Evolutionary conservation across 2,797 vertebrate species (phyloP).

Genomic region (Phyllotis vaccarum): DNA sequence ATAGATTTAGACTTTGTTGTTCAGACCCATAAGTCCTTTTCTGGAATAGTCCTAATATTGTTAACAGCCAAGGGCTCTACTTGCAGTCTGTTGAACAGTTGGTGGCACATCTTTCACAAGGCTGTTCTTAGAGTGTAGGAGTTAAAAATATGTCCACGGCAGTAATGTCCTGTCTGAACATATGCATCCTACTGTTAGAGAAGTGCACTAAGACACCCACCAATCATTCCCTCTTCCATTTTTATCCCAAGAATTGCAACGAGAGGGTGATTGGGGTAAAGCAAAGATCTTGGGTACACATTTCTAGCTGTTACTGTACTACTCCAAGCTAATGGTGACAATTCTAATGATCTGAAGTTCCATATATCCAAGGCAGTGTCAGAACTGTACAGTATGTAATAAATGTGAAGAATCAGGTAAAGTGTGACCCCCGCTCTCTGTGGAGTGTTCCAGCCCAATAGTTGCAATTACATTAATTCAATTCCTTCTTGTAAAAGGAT

Average conservation of each 20-base stretch:
- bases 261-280: not conserved
- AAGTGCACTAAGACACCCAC: not conserved
- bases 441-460: not conserved
- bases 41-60: not conserved
- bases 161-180: not conserved
- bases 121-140: not conserved
- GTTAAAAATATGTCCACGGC: slow-evolving; percentile 17
- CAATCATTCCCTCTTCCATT: slow-evolving; percentile 20
- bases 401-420: not conserved
- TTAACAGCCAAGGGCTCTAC: not conserved
- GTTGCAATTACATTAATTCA: not conserved
- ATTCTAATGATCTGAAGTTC: slow-evolving; percentile 34
- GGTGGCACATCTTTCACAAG: slow-evolving; percentile 22
- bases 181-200: not conserved
- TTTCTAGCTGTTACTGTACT: not conserved
- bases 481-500: slow-evolving; percentile 33
- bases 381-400: not conserved
- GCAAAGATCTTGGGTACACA: not conserved
- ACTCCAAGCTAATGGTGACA: not conserved
- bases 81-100: not conserved
- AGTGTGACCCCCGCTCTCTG: not conserved
- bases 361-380: not conserved
- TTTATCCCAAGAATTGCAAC: slow-evolving; percentile 21
- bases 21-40: not conserved
- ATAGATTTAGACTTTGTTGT: not conserved